Evolutionary conservation across 2,113 vertebrate genomes (phyloP).

Genomic region (Baryphthengus martii): DNA sequence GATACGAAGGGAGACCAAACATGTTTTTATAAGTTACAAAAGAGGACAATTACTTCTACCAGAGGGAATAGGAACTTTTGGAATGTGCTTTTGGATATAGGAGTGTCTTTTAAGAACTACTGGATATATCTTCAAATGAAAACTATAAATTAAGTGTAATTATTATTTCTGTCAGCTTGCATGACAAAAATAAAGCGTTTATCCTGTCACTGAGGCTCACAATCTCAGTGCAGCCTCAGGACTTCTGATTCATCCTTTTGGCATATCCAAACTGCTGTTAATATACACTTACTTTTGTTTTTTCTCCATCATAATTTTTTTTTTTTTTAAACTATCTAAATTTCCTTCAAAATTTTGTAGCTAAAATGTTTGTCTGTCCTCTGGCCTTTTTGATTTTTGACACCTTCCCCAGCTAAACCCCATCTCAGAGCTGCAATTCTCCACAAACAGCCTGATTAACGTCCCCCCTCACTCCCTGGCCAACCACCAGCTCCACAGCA

Average conservation of each 20-base stretch:
- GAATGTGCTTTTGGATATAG: constrained; percentile 42
- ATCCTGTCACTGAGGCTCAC: not conserved
- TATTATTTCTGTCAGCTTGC: constrained; percentile 13
- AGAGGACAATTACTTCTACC: not conserved
- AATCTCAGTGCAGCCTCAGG: not conserved
- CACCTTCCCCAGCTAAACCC: not conserved
- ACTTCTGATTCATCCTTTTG: not conserved
- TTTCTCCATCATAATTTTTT: not conserved
- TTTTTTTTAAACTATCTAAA: not conserved
- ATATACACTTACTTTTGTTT: not conserved
- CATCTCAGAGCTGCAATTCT: not conserved
- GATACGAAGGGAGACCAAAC: not conserved
- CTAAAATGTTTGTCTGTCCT: not conserved
- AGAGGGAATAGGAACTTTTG: not conserved
- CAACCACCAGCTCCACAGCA: not conserved
- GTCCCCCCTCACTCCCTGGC: not conserved
- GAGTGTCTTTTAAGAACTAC: constrained; percentile 11
- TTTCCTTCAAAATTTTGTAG: not conserved
- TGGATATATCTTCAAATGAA: not conserved
- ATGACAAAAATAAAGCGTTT: constrained; percentile 43
- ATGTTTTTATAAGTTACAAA: not conserved
- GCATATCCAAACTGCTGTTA: not conserved
- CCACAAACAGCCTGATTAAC: not conserved
- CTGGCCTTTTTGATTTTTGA: not conserved
- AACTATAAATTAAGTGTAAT: constrained; percentile 40